A percentile compares a stretch with the other conserved stretches of the same genome.
Conservation (phyloP, 2,113 vertebrate genomes). For the Rynchops niger region DNA sequence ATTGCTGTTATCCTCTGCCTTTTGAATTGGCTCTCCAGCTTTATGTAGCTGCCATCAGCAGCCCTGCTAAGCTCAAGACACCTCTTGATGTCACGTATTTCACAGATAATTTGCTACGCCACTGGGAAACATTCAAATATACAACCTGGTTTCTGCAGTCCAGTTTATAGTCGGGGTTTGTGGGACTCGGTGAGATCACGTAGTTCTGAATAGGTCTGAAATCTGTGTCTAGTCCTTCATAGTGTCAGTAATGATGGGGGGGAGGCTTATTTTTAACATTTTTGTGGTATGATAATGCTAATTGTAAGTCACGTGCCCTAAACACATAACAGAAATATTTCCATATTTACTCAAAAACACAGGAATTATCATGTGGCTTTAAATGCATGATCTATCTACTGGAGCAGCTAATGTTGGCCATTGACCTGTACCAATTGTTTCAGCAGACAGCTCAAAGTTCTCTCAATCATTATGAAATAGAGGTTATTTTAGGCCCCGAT, state of each 20-base stretch:
- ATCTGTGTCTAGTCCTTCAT: background rate
- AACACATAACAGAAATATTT: background rate
- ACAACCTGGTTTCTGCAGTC: background rate
- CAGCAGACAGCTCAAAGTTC: background rate
- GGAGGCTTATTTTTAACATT: background rate
- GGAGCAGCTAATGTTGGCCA: background rate
- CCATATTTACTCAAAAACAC: background rate
- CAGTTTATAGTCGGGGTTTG: background rate
- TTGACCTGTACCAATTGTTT: background rate
- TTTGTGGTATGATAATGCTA: background rate
- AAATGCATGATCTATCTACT: background rate
- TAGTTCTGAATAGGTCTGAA: background rate
- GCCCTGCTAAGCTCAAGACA: background rate
- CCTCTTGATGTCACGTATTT: background rate
- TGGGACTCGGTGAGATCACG: accelerated
- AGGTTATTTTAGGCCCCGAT: background rate
- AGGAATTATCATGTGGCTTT: background rate
- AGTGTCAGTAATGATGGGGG: background rate
- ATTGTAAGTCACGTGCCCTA: background rate
- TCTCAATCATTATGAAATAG: background rate
- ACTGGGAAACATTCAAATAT: background rate
- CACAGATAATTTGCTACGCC: background rate
- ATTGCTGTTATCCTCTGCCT: background rate
- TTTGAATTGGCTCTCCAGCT: background rate
- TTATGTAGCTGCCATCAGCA: background rate